These are phyloP conservation scores for Bombus picipes DNA, from an alignment of 1,140 invertebrate species.

Conservation along the genomic window DNA sequence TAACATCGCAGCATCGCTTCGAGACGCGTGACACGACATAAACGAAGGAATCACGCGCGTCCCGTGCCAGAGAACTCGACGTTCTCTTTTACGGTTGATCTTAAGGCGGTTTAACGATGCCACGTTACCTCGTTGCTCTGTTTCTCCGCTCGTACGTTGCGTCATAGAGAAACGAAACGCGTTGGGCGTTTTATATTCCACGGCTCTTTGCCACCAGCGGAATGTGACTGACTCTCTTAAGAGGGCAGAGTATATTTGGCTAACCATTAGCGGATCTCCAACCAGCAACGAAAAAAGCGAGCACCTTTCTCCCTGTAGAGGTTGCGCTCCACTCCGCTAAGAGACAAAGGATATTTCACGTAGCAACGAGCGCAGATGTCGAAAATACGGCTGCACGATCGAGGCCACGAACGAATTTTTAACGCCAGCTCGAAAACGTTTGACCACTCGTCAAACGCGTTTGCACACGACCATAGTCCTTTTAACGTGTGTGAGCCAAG, in stretches of 20 bases:
- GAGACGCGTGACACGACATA: constrained; percentile 1
- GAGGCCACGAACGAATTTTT: background rate
- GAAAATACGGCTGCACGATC: background rate
- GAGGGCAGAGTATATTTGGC: background rate
- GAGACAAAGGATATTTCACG: background rate
- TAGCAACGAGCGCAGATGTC: background rate
- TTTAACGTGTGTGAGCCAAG: background rate
- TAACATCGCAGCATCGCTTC: background rate
- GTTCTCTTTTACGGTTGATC: background rate
- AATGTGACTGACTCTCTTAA: background rate
- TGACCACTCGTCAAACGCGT: background rate
- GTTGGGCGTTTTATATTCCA: background rate
- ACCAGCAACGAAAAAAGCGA: too few species aligned
- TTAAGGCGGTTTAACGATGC: background rate
- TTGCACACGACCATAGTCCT: background rate
- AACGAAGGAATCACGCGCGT: constrained; percentile 10
- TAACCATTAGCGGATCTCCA: background rate
- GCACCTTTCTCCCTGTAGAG: background rate
- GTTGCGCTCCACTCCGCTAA: background rate
- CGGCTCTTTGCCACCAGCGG: too few species aligned
- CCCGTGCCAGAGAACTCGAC: background rate
- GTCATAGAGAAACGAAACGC: background rate
- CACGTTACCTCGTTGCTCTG: background rate
- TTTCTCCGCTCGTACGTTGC: background rate
- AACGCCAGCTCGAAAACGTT: background rate